Conservation (phyloP, 2,888 invertebrate genomes). For the Orchestes rusci region DNA sequence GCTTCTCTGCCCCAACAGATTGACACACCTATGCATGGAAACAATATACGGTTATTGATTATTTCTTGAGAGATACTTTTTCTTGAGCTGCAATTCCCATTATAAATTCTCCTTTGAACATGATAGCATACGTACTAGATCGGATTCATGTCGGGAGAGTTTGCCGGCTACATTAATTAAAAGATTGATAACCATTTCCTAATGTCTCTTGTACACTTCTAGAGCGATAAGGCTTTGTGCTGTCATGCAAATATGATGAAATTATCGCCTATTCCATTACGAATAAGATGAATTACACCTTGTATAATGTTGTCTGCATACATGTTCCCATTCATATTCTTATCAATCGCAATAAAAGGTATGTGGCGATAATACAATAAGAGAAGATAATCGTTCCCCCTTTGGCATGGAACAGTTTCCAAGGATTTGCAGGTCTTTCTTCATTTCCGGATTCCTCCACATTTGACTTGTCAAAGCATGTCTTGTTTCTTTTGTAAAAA, state of each 20-base stretch:
- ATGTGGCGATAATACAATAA: neutral
- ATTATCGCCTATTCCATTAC: conserved; percentile 2
- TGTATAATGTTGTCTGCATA: conserved; percentile 1
- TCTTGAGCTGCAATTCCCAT: no score
- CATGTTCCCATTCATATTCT: neutral
- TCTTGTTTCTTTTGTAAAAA: conserved; percentile 5
- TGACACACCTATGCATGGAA: conserved; percentile 1
- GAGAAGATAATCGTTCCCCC: conserved; percentile 7
- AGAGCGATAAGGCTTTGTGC: no score
- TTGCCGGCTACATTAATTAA: neutral
- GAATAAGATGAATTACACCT: neutral
- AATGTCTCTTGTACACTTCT: neutral
- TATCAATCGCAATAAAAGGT: neutral
- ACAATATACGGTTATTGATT: neutral
- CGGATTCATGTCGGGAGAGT: conserved; percentile 5
- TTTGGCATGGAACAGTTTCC: conserved; percentile 1
- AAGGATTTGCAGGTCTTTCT: neutral
- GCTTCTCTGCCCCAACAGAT: neutral
- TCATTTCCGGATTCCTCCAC: conserved; percentile 1
- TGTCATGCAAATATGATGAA: conserved; percentile 3
- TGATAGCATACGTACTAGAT: neutral
- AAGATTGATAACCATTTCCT: neutral
- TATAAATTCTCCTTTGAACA: neutral
- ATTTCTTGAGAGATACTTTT: neutral
- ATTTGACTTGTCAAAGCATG: conserved; percentile 3